Percentiles rank a stretch among this genome's conserved stretches.
Conservation (phyloP, 23 tunicate genomes). For the Trididemnum nubilum region DNA sequence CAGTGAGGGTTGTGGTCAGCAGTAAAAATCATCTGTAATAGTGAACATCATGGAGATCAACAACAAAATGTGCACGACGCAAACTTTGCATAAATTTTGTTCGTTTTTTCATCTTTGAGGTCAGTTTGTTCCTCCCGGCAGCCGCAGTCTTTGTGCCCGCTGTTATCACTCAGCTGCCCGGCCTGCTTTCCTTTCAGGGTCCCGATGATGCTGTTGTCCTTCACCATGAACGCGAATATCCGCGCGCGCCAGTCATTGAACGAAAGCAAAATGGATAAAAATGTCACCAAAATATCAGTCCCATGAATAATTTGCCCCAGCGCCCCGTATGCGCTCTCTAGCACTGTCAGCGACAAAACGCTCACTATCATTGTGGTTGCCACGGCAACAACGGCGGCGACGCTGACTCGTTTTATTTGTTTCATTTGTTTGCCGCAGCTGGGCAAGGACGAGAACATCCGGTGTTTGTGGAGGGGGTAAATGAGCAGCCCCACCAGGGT, state of each 20-base stretch:
- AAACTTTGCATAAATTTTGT: background rate
- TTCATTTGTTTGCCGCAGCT: background rate
- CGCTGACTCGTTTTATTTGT: constrained; percentile 47
- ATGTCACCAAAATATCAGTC: constrained; percentile 36
- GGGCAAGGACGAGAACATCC: background rate
- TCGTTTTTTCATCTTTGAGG: background rate
- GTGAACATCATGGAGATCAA: background rate
- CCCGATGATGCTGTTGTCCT: constrained; percentile 27
- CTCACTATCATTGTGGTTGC: constrained; percentile 30
- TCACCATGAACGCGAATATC: constrained; percentile 22
- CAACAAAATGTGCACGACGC: background rate
- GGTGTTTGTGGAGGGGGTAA: constrained; percentile 58
- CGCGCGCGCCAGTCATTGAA: constrained; percentile 71
- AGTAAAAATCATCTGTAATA: too few species aligned
- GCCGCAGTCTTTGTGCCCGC: background rate
- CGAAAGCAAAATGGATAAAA: constrained; percentile 37
- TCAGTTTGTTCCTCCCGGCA: background rate
- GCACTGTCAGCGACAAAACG: constrained; percentile 25
- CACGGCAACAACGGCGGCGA: constrained; percentile 45
- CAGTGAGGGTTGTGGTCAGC: too few species aligned
- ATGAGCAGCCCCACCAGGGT: constrained; percentile 66
- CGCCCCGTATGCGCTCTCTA: constrained; percentile 17
- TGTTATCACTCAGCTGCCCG: background rate
- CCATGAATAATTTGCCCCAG: constrained; percentile 53
- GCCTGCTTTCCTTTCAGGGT: background rate